A percentile compares a stretch with the other conserved stretches of the same genome.
Conservation (phyloP, 2,888 invertebrate species). For the Pachydiplax longipennis region DNA sequence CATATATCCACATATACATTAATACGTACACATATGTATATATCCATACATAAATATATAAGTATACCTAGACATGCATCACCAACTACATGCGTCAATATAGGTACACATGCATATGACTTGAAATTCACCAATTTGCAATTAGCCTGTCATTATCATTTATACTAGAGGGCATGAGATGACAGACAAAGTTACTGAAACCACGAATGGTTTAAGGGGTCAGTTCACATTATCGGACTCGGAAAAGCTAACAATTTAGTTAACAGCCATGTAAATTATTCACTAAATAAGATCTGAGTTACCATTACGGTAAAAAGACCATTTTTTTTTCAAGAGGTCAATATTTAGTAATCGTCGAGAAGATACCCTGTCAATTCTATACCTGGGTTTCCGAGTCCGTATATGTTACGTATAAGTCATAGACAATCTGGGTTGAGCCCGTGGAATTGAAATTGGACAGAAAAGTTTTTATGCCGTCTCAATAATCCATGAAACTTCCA, state of each 20-base stretch:
- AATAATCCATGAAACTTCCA: neutral
- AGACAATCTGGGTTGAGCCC: neutral
- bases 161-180: conserved; percentile 31
- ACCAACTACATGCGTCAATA: neutral
- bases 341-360: neutral
- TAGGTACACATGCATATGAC: conserved; percentile 8
- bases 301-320: conserved; percentile 7
- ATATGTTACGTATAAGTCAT: neutral
- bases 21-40: neutral
- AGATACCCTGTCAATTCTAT: conserved; percentile 29
- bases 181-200: conserved; percentile 24
- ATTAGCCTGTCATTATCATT: neutral
- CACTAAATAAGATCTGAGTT: neutral
- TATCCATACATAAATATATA: neutral
- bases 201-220: conserved; percentile 13
- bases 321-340: neutral
- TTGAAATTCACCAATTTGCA: neutral
- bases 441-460: neutral
- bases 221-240: conserved; percentile 4
- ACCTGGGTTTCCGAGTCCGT: conserved; percentile 13
- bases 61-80: neutral
- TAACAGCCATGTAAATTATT: conserved; percentile 13
- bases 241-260: neutral
- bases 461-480: neutral
- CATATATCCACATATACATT: neutral